A percentile compares a stretch with the other conserved stretches of the same genome.
phyloP scores from a whole-genome alignment of 2,797 vertebrate genomes.

The Oreochromis mossambicus region DNA sequence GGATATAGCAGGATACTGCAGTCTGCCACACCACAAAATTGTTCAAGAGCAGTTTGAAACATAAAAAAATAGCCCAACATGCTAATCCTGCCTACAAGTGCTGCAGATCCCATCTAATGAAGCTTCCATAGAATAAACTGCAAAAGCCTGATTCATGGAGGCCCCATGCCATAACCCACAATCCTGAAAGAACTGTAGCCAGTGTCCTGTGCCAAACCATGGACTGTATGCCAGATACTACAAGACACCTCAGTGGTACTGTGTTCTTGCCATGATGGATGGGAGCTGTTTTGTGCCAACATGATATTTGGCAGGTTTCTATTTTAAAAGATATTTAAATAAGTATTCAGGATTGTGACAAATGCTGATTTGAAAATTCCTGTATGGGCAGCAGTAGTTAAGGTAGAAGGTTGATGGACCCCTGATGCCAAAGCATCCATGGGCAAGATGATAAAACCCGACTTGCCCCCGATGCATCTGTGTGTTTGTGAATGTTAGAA shows the following conservation, averaged over 20 bases:
- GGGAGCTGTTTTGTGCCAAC: neutral
- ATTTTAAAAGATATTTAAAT: neutral
- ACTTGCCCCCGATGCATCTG: neutral
- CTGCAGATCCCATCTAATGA: neutral
- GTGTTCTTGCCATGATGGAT: neutral
- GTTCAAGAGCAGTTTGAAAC: neutral
- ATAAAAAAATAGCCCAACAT: neutral
- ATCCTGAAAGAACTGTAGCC: neutral
- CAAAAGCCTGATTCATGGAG: neutral
- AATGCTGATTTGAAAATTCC: neutral
- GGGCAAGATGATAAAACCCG: neutral
- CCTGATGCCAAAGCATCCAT: neutral
- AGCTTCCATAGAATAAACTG: accelerated
- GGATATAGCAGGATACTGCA: neutral
- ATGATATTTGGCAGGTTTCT: neutral
- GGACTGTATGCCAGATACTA: neutral
- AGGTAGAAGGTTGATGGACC: neutral
- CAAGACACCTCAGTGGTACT: neutral
- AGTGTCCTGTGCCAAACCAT: neutral
- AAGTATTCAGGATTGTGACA: neutral
- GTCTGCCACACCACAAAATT: neutral
- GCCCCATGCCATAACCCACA: neutral
- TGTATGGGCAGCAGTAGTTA: neutral
- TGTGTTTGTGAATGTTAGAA: neutral
- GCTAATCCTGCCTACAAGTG: neutral